Percentiles rank a stretch among this genome's conserved stretches.
These are phyloP conservation scores for Lamprologus ornatipinnis DNA, from an alignment of 2,113 vertebrate genomes.

Conservation along the genomic window DNA sequence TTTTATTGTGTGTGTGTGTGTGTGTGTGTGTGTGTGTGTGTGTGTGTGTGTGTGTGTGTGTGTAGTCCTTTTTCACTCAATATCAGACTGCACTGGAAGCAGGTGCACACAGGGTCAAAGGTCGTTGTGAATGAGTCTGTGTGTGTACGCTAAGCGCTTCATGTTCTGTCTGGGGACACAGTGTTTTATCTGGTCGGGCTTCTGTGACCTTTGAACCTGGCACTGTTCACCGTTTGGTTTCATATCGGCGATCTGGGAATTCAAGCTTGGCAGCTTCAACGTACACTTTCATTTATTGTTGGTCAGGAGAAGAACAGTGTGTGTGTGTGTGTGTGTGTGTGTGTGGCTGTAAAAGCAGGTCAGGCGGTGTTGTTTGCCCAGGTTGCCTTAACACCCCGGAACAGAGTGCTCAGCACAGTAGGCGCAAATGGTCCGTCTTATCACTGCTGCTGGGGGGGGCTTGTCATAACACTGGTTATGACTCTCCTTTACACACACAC, in stretches of 20 bases:
- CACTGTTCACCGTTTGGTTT: neutral
- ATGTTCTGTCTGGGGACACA: neutral
- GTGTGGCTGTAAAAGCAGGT: conserved; percentile 50
- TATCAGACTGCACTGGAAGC: neutral
- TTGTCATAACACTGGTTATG: conserved; percentile 59
- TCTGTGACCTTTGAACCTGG: neutral
- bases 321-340: neutral
- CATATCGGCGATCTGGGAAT: neutral
- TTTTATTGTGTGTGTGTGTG: too few relatives aligned
- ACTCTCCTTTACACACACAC: neutral
- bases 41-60: neutral
- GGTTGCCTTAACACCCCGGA: conserved; percentile 55
- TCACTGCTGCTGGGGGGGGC: conserved; percentile 34
- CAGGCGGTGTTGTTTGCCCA: conserved; percentile 48
- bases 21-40: too few relatives aligned
- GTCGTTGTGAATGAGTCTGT: neutral
- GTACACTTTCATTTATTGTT: neutral
- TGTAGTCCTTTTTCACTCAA: neutral
- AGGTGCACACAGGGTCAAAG: neutral
- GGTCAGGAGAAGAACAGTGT: neutral
- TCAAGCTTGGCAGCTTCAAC: neutral
- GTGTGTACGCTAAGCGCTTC: neutral
- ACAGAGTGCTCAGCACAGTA: conserved; percentile 58
- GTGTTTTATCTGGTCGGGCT: neutral
- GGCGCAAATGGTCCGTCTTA: conserved; percentile 60